These are phyloP conservation scores for Speoplatyrhinus poulsoni DNA, from an alignment of 2,113 vertebrate genomes.

Conservation along the genomic window DNA sequence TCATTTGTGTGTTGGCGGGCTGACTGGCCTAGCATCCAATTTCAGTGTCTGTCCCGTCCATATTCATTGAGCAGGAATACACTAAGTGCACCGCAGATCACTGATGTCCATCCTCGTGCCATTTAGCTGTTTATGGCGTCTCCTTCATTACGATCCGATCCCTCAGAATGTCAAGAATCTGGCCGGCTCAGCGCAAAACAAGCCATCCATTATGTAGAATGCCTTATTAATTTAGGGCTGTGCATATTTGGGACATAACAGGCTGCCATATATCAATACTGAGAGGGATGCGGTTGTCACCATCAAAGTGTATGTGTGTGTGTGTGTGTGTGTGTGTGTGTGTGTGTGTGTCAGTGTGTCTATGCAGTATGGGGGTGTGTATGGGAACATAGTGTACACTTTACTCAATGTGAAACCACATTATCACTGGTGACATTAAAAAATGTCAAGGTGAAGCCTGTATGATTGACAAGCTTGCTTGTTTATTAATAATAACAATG, in stretches of 20 bases:
- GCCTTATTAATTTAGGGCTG: constrained; percentile 37
- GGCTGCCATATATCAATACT: constrained; percentile 47
- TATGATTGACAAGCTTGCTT: neutral
- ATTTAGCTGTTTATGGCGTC: constrained; percentile 25
- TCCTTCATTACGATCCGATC: constrained; percentile 37
- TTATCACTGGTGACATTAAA: neutral
- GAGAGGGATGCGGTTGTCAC: constrained; percentile 27
- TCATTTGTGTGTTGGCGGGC: constrained; percentile 53
- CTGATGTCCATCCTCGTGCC: constrained; percentile 1
- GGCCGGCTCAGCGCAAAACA: constrained; percentile 44
- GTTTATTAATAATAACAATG: neutral
- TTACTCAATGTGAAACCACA: constrained; percentile 8
- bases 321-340: constrained; percentile 4
- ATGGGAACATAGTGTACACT: constrained; percentile 4
- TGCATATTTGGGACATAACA: constrained; percentile 44
- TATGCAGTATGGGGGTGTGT: neutral
- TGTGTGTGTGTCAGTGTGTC: no score
- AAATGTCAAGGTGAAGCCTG: neutral
- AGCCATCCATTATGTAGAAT: constrained; percentile 47
- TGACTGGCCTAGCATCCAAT: constrained; percentile 23
- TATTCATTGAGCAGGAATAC: no score
- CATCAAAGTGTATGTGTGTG: constrained; percentile 26
- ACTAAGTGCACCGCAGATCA: no score
- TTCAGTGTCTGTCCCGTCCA: no score
- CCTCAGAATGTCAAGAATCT: constrained; percentile 56